A percentile compares a stretch with the other conserved stretches of the same genome.
These are phyloP conservation scores for Anguilla japonica DNA, from an alignment of 2,113 vertebrate genomes.

Conservation along the genomic window DNA sequence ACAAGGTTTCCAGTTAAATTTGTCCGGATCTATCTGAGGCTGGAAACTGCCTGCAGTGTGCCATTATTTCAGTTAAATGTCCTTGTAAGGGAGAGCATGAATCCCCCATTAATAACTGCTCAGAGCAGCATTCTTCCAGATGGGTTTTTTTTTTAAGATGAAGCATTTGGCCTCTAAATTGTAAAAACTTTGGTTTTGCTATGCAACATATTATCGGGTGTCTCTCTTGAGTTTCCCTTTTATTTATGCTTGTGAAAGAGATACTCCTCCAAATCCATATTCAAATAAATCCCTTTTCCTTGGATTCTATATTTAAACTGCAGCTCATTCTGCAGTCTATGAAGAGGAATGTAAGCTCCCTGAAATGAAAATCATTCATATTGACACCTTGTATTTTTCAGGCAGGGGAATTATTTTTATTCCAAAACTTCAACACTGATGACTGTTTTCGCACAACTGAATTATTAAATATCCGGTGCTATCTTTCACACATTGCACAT, in stretches of 20 bases:
- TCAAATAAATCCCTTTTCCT: not conserved
- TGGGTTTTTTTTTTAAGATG: not conserved
- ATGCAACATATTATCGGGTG: not conserved
- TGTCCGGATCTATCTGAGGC: slow-evolving; percentile 22
- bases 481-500: not conserved
- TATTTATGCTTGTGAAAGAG: not conserved
- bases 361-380: not conserved
- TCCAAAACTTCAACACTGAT: too few relatives aligned
- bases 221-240: not conserved
- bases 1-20: slow-evolving; percentile 33
- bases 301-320: not conserved
- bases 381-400: not conserved
- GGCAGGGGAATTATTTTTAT: not conserved
- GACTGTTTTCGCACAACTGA: not conserved
- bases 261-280: not conserved
- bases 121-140: not conserved
- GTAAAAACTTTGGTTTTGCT: not conserved
- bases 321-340: not conserved
- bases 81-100: not conserved
- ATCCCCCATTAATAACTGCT: not conserved
- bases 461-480: not conserved
- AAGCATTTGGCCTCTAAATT: not conserved
- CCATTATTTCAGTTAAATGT: slow-evolving; percentile 14
- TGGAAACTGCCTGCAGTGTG: slow-evolving; percentile 23
- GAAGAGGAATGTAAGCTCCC: not conserved